phyloP scores from a whole-genome alignment of 2,113 vertebrate species.

The Phrynocephalus versicolor region DNA sequence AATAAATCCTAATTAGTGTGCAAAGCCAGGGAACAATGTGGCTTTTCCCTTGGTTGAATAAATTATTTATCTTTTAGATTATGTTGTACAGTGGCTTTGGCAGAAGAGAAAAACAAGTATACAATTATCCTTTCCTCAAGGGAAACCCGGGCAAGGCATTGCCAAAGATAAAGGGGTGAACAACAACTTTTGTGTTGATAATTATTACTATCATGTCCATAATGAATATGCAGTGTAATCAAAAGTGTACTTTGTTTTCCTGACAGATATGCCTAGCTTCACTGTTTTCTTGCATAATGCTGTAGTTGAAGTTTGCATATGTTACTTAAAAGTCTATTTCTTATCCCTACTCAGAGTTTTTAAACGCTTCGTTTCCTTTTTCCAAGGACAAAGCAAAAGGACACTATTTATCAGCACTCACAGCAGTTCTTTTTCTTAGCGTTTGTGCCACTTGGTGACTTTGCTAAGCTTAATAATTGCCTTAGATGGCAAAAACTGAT shows the following conservation, averaged over 20 bases:
- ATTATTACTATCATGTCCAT: slow-evolving; percentile 19
- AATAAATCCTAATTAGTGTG: not conserved
- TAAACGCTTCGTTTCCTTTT: not conserved
- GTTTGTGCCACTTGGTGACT: too few species aligned
- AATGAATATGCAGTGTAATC: not conserved
- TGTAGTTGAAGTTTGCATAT: not conserved
- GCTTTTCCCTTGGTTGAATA: slow-evolving; percentile 11
- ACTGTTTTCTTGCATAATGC: not conserved
- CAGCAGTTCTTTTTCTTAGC: too few species aligned
- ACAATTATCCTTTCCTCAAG: slow-evolving; percentile 10
- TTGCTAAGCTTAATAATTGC: not conserved
- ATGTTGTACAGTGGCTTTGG: not conserved
- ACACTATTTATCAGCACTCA: not conserved
- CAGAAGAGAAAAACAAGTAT: not conserved
- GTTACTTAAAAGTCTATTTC: not conserved
- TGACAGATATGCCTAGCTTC: slow-evolving; percentile 2
- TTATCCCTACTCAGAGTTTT: not conserved
- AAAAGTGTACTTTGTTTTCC: slow-evolving; percentile 2
- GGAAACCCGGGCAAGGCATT: not conserved
- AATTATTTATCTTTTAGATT: not conserved
- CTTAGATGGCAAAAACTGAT: not conserved
- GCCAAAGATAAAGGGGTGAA: not conserved
- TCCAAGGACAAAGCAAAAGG: not conserved
- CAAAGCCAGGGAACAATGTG: slow-evolving; percentile 19
- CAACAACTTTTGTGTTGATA: fast-evolving